Conservation (phyloP, 2,888 invertebrate species). For the Heliconius cydno region DNA sequence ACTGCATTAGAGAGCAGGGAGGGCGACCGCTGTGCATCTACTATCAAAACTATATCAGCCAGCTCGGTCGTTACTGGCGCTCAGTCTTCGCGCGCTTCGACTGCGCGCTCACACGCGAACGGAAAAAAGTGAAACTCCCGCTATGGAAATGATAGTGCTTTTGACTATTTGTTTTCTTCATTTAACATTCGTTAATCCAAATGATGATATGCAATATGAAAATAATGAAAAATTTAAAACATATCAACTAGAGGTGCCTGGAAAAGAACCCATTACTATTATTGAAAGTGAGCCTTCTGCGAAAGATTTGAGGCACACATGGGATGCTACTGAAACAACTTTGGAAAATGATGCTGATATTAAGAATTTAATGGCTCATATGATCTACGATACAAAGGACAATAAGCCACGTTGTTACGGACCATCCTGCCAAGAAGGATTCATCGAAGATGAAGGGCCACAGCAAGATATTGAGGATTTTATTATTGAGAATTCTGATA, state of each 20-base stretch:
- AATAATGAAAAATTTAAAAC: slow-evolving; percentile 73
- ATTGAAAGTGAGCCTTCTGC: slow-evolving; percentile 74
- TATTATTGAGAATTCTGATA: slow-evolving; percentile 82
- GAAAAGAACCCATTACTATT: slow-evolving; percentile 83
- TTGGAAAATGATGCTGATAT: slow-evolving; percentile 64
- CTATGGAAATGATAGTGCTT: slow-evolving; percentile 76
- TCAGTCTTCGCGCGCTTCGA: slow-evolving; percentile 74
- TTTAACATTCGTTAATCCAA: slow-evolving; percentile 60
- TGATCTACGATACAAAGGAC: slow-evolving; percentile 70
- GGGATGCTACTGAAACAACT: slow-evolving; percentile 53
- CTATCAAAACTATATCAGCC: slow-evolving; percentile 81
- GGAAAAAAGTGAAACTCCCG: slow-evolving; percentile 73
- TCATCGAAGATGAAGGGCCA: slow-evolving; percentile 63
- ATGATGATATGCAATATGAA: slow-evolving; percentile 59
- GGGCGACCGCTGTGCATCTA: slow-evolving; percentile 75
- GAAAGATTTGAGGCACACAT: slow-evolving; percentile 51
- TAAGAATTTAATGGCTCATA: slow-evolving; percentile 73
- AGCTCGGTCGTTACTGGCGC: slow-evolving; percentile 62
- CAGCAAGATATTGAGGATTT: slow-evolving; percentile 85
- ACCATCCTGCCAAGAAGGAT: slow-evolving; percentile 75
- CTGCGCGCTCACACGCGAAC: slow-evolving; percentile 69
- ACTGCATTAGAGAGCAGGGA: slow-evolving; percentile 79
- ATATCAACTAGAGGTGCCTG: slow-evolving; percentile 83
- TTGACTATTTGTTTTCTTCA: slow-evolving; percentile 64
- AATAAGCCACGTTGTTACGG: slow-evolving; percentile 74